Base-by-base conservation (phyloP, 2,888 invertebrate species). In the Halictus quadricinctus region DNA sequence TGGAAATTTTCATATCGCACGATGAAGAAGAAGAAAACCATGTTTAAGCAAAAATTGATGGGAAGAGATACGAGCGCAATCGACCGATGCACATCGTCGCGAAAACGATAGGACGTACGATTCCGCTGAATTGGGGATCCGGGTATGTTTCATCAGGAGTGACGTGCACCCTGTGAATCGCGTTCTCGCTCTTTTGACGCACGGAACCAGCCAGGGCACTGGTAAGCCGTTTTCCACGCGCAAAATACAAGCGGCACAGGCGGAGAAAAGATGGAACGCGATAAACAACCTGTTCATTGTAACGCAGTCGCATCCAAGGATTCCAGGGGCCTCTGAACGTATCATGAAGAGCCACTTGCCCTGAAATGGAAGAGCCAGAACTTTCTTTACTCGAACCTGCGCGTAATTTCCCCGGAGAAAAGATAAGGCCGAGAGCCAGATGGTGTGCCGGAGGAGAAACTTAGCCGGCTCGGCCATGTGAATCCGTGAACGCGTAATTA, bases 361-460 rank as follows among this genome's bases (percentile, higher is more conserved):
- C 25, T 69, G 72, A 75, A 76, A 81, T 54, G 78, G 78, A 85
- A 86, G 46, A 70, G 41, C 64, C 58, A 10, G 58, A 79, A 64
- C 48, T 81, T 83, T 83, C 78, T 83, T 89, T 36, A 43, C 60
- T 5, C 15, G 58, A 66, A 50, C 29, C 21, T 12, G 41, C 60
- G 64, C 48, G 58, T 79, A 88, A 89, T 89, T 89, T 88, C 84
- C 81, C 88, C 36, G n/a, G 83, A 85, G 80, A 48, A 79, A 83
- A 81, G 81, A 74, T 74, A 79, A 81, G 79, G 58, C 36, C 54
- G n/a, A 18, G n/a, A 18, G 36, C 66, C 25, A 69, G 58, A 48
- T 21, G 25, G 21, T 50, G 21, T 18, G 64, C 66, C 36, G 18
- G 36, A 29, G 54, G 74, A 64, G 72, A 29, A 80, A 89, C 79